Conservation (phyloP, 30 jellyfish, hydroid and myxozoan genomes). For the Hydractinia echinata region DNA sequence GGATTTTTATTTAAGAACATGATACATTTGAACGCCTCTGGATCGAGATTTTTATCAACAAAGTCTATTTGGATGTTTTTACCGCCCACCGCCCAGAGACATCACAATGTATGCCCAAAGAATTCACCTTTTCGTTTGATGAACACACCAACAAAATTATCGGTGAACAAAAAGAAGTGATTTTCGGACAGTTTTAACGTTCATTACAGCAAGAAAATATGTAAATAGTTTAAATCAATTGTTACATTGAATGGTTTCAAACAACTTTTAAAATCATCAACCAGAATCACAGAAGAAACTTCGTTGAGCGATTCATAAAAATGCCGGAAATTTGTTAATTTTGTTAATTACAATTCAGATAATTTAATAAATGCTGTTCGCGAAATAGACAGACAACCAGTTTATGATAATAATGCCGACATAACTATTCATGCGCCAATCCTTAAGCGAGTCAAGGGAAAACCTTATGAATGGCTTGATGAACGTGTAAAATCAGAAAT, state of each 20-base stretch:
- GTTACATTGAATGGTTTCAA: conserved; percentile 28
- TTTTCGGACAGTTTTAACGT: conserved; percentile 34
- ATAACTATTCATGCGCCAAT: neutral
- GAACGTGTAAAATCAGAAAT: conserved; percentile 28
- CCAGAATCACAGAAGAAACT: conserved; percentile 27
- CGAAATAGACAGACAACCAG: conserved; percentile 29
- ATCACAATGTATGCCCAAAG: conserved; percentile 38
- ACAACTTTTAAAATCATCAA: conserved; percentile 28
- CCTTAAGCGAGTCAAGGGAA: conserved; percentile 15
- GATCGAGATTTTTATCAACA: conserved; percentile 30
- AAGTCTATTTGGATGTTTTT: conserved; percentile 23
- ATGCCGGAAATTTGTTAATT: too few relatives aligned
- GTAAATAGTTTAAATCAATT: conserved; percentile 34
- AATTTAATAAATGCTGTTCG: conserved; percentile 11
- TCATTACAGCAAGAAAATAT: neutral
- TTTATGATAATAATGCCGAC: conserved; percentile 11
- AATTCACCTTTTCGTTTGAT: conserved; percentile 17
- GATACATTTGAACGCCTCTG: conserved; percentile 20
- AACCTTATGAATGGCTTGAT: conserved; percentile 6
- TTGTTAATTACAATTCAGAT: conserved; percentile 26
- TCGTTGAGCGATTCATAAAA: too few relatives aligned
- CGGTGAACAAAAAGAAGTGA: conserved; percentile 29
- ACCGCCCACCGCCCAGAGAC: conserved; percentile 45
- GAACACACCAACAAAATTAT: conserved; percentile 33
- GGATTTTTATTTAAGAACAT: conserved; percentile 1